Percentiles rank a stretch among this genome's conserved stretches.
Evolutionary conservation across 2,888 invertebrate species (phyloP).

Genomic region (Muscina levida): DNA sequence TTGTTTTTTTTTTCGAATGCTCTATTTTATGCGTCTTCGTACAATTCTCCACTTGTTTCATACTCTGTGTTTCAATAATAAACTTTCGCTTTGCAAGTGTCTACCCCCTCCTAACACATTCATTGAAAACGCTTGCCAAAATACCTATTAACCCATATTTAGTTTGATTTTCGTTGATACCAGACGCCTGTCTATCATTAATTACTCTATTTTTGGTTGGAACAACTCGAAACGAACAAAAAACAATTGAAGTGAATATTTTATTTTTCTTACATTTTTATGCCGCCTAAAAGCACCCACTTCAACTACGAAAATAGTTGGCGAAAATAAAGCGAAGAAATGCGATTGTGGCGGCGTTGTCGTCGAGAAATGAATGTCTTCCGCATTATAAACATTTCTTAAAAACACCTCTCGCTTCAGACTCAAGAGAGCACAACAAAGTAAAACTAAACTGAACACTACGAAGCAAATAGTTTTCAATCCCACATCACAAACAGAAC

Average conservation of each 20-base stretch:
- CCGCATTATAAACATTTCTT: constrained; percentile 60
- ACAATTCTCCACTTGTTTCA: constrained; percentile 20
- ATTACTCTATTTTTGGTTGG: constrained; percentile 50
- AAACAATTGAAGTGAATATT: constrained; percentile 19
- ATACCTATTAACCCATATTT: constrained; percentile 67
- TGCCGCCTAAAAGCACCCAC: constrained; percentile 60
- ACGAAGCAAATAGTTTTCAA: constrained; percentile 18
- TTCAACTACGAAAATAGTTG: constrained; percentile 52
- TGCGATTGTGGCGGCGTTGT: not conserved
- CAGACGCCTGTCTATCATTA: constrained; percentile 65
- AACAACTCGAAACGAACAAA: constrained; percentile 1
- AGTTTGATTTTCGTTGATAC: constrained; percentile 49
- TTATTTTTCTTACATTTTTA: constrained; percentile 1
- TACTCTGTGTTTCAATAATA: constrained; percentile 9
- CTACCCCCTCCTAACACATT: not conserved
- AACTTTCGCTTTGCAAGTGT: constrained; percentile 18
- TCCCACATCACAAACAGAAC: constrained; percentile 51
- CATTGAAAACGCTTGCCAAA: constrained; percentile 59
- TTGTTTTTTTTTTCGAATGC: not conserved
- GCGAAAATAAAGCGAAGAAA: not conserved
- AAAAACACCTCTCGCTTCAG: constrained; percentile 42
- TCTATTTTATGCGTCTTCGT: not conserved
- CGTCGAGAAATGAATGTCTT: constrained; percentile 54
- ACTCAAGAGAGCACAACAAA: constrained; percentile 25
- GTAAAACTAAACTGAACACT: not conserved